Conservation (phyloP, 2,888 invertebrate genomes). For the Amphipyra tragopoginis region DNA sequence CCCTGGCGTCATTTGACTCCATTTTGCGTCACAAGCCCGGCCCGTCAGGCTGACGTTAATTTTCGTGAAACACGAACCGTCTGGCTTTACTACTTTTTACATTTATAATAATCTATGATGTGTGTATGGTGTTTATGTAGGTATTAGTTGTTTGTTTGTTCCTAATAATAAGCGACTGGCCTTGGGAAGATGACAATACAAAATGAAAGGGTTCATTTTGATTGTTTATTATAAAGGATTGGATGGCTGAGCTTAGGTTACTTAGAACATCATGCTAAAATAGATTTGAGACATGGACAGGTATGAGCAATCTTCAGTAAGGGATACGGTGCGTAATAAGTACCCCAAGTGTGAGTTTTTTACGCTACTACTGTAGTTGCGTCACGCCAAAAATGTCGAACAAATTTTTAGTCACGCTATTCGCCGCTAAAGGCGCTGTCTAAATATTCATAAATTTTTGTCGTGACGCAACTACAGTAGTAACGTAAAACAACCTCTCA, state of each 20-base stretch:
- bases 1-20: slow-evolving; percentile 70
- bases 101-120: slow-evolving; percentile 58
- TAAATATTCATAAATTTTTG: no score
- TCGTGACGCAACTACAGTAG: no score
- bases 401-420: no score
- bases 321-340: no score
- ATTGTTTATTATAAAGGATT: slow-evolving; percentile 29
- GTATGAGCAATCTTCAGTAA: no score
- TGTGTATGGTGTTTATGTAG: slow-evolving; percentile 30
- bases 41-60: slow-evolving; percentile 77
- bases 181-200: slow-evolving; percentile 11
- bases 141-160: slow-evolving; percentile 25
- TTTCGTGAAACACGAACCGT: slow-evolving; percentile 82
- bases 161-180: slow-evolving; percentile 4
- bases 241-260: not conserved
- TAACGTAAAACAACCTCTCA: no score
- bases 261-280: no score
- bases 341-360: no score
- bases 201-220: slow-evolving; percentile 34
- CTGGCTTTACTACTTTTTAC: slow-evolving; percentile 68
- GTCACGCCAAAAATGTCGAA: no score
- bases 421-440: no score
- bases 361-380: no score
- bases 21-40: slow-evolving; percentile 67
- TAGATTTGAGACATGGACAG: no score